Base-by-base conservation (phyloP, 1,140 invertebrate species). In the Drosophila nannoptera region DNA sequence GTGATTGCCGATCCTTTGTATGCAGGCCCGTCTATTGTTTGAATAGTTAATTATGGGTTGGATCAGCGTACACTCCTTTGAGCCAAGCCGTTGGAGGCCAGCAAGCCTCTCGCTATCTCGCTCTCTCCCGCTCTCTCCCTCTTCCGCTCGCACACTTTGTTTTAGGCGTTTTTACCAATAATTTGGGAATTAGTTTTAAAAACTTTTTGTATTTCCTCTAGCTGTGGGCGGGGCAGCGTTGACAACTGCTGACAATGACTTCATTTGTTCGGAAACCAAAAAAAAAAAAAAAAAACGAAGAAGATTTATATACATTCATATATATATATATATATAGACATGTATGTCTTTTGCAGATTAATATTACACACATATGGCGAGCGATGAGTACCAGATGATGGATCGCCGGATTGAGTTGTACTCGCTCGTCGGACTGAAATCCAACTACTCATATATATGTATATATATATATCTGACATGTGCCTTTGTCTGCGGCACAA, bases 1-100 rank as follows among this genome's bases (percentile, higher is more conserved):
- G 72, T 83, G 76, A 83, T 80, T 80, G 66, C 58, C 67, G 81
- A 84, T 84, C 81, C 80, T 78, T 84, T 84, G 80, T 84, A 58
- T 70, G 62, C 53, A 43, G 38, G 67, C 67, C 56, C 67, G 77
- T 73, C 81, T 76, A 72, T 84, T 84, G 81, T 84, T 84, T 84
- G 81, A 84, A 84, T 86, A 84, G 81, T 84, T 84, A 84, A 84
- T 84, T 84, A 84, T 86, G 81, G 81, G 81, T 78, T 86, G 81
- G 81, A 84, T 84, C 82, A 65, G 61, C 61, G 81, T 69, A 86
- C 81, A 84, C 81, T 84, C 81, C 81, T 84, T 86, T 29, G 48
- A 62, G 72, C 11, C 61, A 42, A 16, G 55, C 64, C 56, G 48
- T 64, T 59, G 61, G 61, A 71, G 53, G n/a, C 56, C 63, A 50